A percentile compares a stretch with the other conserved stretches of the same genome.
Conservation (phyloP, 2,113 vertebrate species). For the Ciconia boyciana region DNA sequence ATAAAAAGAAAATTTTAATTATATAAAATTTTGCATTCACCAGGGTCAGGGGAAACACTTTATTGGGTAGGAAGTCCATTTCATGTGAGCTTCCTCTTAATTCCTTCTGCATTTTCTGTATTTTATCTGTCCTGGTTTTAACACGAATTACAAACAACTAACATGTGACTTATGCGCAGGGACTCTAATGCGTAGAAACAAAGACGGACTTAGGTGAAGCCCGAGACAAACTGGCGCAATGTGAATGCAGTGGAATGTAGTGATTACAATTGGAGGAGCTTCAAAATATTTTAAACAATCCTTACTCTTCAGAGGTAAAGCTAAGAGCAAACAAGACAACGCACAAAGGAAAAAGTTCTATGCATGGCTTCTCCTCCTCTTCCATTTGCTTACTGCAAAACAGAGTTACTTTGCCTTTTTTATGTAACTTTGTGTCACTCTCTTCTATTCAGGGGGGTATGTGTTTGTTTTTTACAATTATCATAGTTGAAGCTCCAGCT, state of each 20-base stretch:
- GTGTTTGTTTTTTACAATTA: not conserved
- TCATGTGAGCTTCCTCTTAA: not conserved
- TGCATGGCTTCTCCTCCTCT: not conserved
- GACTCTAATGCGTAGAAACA: not conserved
- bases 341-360: not conserved
- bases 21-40: not conserved
- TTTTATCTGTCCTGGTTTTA: not conserved
- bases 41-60: not conserved
- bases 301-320: not conserved
- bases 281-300: not conserved
- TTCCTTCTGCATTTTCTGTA: not conserved
- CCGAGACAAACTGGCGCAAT: not conserved
- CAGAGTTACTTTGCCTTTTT: not conserved
- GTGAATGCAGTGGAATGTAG: not conserved
- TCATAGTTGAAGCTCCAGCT: not conserved
- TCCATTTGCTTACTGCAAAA: not conserved
- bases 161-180: rapidly evolving
- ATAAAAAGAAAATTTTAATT: not conserved
- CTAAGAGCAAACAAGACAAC: not conserved
- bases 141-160: not conserved
- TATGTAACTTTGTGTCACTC: not conserved
- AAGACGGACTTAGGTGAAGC: not conserved
- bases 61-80: not conserved
- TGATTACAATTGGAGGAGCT: not conserved
- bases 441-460: not conserved